Percentiles rank a stretch among this genome's conserved stretches.
Conservation (phyloP, 2,888 invertebrate genomes). For the Ctena decussata region DNA sequence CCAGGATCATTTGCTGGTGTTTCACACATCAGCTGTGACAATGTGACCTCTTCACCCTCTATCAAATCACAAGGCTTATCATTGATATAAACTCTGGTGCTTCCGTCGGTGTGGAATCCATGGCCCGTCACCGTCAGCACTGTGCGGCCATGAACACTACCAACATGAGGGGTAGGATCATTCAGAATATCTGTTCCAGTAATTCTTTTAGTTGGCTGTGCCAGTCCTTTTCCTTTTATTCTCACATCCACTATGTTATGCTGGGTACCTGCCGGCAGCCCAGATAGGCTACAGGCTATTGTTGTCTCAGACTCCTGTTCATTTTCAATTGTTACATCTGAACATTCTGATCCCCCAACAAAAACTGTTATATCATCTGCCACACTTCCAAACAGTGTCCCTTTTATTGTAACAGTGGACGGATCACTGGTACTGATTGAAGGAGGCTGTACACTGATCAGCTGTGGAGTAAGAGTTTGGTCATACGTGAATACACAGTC, state of each 20-base stretch:
- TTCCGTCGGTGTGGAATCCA: conserved; percentile 63
- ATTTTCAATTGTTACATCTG: conserved; percentile 19
- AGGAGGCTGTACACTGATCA: conserved; percentile 54
- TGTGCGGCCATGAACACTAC: conserved; percentile 69
- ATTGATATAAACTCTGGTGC: neutral
- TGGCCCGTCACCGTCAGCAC: conserved; percentile 64
- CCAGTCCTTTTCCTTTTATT: conserved; percentile 54
- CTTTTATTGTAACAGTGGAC: conserved; percentile 63
- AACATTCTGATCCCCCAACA: conserved; percentile 74
- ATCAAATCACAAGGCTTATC: neutral
- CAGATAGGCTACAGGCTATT: conserved; percentile 68
- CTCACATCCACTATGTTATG: conserved; percentile 28
- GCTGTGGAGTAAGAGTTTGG: conserved; percentile 57
- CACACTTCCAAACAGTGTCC: conserved; percentile 56
- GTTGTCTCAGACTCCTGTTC: conserved; percentile 29
- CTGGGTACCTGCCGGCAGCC: conserved; percentile 66
- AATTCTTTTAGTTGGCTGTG: conserved; percentile 21
- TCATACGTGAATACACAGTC: conserved; percentile 59
- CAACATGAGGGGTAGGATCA: conserved; percentile 57
- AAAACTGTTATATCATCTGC: conserved; percentile 51
- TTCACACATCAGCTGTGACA: neutral
- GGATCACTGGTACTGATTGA: conserved; percentile 31
- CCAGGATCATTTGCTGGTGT: neutral
- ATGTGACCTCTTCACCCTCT: neutral
- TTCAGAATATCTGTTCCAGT: conserved; percentile 43